phyloP scores from a whole-genome alignment of 2,113 vertebrate species.

The Genyomyrus donnyi region DNA sequence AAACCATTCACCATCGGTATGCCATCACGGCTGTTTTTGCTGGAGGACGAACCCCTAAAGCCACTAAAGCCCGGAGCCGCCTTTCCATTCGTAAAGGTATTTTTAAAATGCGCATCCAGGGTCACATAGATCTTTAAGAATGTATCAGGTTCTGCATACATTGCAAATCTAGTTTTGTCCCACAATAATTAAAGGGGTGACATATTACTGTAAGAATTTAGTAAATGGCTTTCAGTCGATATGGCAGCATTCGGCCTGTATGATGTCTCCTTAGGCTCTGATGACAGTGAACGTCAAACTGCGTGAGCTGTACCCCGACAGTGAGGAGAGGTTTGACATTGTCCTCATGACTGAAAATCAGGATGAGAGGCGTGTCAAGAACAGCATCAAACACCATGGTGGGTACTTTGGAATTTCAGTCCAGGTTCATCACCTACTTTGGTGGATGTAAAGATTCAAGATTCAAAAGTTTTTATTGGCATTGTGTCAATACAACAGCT shows the following conservation, averaged over 20 bases:
- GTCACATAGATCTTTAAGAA: neutral
- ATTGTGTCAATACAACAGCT: too few species aligned
- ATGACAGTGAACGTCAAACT: constrained; percentile 78
- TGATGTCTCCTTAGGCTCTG: constrained; percentile 47
- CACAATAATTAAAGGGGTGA: neutral
- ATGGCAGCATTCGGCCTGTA: neutral
- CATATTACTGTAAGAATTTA: neutral
- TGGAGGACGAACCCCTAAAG: constrained; percentile 60
- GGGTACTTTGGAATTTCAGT: constrained; percentile 11
- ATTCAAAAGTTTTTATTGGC: neutral
- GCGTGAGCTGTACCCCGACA: constrained; percentile 77
- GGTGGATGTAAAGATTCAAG: neutral
- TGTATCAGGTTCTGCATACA: neutral
- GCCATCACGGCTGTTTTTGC: too few species aligned
- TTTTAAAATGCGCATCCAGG: neutral
- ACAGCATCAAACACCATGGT: constrained; percentile 96
- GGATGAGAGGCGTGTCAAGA: constrained; percentile 60
- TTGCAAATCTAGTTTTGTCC: neutral
- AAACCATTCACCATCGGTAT: neutral
- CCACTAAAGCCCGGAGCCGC: constrained; percentile 62
- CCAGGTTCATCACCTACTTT: neutral
- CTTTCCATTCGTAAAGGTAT: constrained; percentile 87
- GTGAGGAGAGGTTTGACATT: constrained; percentile 88
- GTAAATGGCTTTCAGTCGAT: neutral
- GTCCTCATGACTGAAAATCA: constrained; percentile 96